phyloP scores from a whole-genome alignment of 2,888 invertebrate genomes.

The Drosophila birchii region DNA sequence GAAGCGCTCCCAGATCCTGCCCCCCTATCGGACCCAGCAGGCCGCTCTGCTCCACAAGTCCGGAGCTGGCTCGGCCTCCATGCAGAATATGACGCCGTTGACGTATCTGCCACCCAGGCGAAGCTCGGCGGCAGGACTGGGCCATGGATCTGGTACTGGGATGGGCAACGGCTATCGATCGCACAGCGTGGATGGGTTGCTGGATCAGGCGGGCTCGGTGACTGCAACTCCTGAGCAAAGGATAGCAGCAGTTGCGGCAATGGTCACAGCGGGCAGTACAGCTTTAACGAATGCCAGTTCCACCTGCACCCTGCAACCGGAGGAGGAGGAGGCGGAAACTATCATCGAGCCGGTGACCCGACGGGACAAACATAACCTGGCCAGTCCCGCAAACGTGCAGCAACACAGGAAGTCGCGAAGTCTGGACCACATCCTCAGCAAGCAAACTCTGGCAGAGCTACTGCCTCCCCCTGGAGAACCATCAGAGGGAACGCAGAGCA shows the following conservation, averaged over 20 bases:
- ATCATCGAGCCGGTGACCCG: slow-evolving; percentile 59
- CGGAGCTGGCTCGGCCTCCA: slow-evolving; percentile 69
- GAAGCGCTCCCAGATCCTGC: slow-evolving; percentile 79
- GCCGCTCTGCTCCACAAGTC: slow-evolving; percentile 64
- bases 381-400: slow-evolving; percentile 71
- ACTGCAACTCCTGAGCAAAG: slow-evolving; percentile 72
- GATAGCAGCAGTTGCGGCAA: slow-evolving; percentile 80
- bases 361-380: slow-evolving; percentile 76
- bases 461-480: slow-evolving; percentile 64
- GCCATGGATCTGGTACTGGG: slow-evolving; percentile 46
- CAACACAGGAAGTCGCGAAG: slow-evolving; percentile 87
- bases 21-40: slow-evolving; percentile 83
- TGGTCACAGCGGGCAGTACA: slow-evolving; percentile 80
- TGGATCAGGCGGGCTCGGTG: slow-evolving; percentile 84
- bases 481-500: slow-evolving; percentile 83
- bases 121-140: slow-evolving; percentile 83
- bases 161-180: slow-evolving; percentile 85
- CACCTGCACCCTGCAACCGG: slow-evolving; percentile 78
- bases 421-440: slow-evolving; percentile 87
- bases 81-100: slow-evolving; percentile 80
- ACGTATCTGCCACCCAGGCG: slow-evolving; percentile 76
- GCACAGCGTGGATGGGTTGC: slow-evolving; percentile 88
- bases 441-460: slow-evolving; percentile 82
- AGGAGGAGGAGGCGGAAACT: slow-evolving; percentile 46
- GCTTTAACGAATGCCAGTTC: slow-evolving; percentile 82